Conservation (phyloP, 2,888 invertebrate genomes). For the Sphecodes monilicornis region DNA sequence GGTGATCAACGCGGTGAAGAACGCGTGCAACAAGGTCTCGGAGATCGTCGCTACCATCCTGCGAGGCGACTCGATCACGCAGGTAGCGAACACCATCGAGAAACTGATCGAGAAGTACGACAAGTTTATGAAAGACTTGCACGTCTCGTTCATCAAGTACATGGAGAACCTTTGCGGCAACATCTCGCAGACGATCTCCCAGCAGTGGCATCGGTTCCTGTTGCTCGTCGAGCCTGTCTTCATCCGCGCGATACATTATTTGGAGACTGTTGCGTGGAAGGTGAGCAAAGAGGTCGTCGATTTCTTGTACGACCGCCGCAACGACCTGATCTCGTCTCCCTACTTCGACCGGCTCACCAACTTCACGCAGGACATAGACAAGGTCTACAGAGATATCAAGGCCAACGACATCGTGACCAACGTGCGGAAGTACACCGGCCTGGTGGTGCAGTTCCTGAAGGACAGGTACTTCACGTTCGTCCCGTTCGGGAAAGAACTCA, state of each 20-base stretch:
- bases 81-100: constrained; percentile 89
- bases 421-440: constrained; percentile 90
- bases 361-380: constrained; percentile 92
- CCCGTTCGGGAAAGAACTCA: constrained; percentile 89
- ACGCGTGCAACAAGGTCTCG: constrained; percentile 89
- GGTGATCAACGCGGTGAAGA: constrained; percentile 90
- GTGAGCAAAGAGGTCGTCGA: constrained; percentile 91
- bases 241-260: constrained; percentile 90
- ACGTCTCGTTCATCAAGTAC: constrained; percentile 89
- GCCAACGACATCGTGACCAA: constrained; percentile 92
- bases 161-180: constrained; percentile 91
- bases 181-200: constrained; percentile 87
- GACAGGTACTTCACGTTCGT: constrained; percentile 89
- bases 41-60: constrained; percentile 89
- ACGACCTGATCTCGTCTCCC: constrained; percentile 92
- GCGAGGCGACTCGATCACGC: constrained; percentile 91
- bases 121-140: constrained; percentile 91
- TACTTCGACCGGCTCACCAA: constrained; percentile 93
- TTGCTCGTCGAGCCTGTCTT: constrained; percentile 92
- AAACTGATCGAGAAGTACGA: constrained; percentile 91
- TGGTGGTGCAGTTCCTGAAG: constrained; percentile 88
- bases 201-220: constrained; percentile 90
- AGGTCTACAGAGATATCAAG: constrained; percentile 91
- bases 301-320: constrained; percentile 92
- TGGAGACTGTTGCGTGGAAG: constrained; percentile 90